Evolutionary conservation across 1,140 invertebrate species (phyloP), one percentile per base, ranked within the genome.

Genomic region (Microplitis mediator): DNA sequence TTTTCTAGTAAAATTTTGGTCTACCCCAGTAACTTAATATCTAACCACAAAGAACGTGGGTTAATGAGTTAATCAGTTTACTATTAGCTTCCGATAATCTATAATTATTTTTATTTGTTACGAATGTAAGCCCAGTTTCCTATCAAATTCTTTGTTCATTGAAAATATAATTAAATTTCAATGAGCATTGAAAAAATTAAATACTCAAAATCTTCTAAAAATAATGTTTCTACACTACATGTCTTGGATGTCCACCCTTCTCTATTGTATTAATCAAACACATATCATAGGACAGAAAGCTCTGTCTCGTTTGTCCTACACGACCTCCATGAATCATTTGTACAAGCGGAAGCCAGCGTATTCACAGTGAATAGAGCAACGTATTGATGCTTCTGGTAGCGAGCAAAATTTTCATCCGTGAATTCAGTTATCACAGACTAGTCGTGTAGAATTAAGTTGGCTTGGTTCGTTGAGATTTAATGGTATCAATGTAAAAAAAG

Each of bases 301-400:
- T 68, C 35, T 56, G 31, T 35, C 51, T 52, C 32, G 65, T 31
- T 56, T 68, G 51, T 54, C 5, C 34, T 51, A 14, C 65, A 56
- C 51, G 31, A 16, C 3, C 51, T 31, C 51, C 65, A 68, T 68
- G 65, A 68, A 68, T 68, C 65, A 68, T 52, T 14, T 54, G 16
- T 51, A 50, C 51, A 66, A 68, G 56, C 65, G 65, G 65, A 68
- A 68, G 11, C 34, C 65, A 35, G 32, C 14, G 50, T 68, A 51
- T 68, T 68, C 65, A 8, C 65, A 68, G 32, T 68, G 65, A 68
- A 68, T 68, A 34, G 65, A 56, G 52, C 54, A 51, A 58, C 51
- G 51, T 34, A 32, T 34, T 68, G 23, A 34, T 68, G 52, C 35
- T 52, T 68, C 65, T 36, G 51, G 54, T 51, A 56, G 54, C 51